Evolutionary conservation across 2,888 invertebrate species (phyloP).

Genomic region (Harpalus rubripes): DNA sequence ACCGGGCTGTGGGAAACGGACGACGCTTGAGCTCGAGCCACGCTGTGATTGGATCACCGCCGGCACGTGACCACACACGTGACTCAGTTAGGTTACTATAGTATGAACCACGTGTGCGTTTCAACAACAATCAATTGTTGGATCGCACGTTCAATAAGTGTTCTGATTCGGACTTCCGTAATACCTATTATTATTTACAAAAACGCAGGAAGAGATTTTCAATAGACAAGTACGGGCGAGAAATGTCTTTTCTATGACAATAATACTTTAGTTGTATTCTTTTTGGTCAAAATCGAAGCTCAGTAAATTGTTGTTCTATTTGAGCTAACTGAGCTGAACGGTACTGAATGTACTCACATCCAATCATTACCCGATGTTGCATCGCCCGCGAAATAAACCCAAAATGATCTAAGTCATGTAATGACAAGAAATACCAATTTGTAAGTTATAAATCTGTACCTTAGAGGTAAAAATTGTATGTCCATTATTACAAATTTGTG

Average conservation of each 20-base stretch:
- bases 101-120: slow-evolving; percentile 4
- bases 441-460: too few species aligned
- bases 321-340: too few species aligned
- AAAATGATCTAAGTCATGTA: too few species aligned
- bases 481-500: too few species aligned
- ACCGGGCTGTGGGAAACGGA: slow-evolving; percentile 41
- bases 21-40: not conserved
- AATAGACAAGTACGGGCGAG: not conserved
- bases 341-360: too few species aligned
- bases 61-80: slow-evolving; percentile 49
- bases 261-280: too few species aligned
- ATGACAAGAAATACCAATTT: too few species aligned
- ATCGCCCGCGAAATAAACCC: too few species aligned
- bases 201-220: not conserved
- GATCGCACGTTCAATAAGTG: slow-evolving; percentile 22
- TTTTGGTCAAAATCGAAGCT: too few species aligned
- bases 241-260: not conserved
- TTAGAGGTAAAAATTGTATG: too few species aligned
- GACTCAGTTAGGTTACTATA: slow-evolving; percentile 1
- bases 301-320: too few species aligned
- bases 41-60: slow-evolving; percentile 45
- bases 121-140: slow-evolving; percentile 32
- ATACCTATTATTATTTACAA: slow-evolving; percentile 11
- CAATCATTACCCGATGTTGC: too few species aligned
- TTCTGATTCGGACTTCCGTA: slow-evolving; percentile 4